These are phyloP conservation scores for Macroteleia sp. DNA, from an alignment of 2,888 invertebrate species.

Conservation along the genomic window DNA sequence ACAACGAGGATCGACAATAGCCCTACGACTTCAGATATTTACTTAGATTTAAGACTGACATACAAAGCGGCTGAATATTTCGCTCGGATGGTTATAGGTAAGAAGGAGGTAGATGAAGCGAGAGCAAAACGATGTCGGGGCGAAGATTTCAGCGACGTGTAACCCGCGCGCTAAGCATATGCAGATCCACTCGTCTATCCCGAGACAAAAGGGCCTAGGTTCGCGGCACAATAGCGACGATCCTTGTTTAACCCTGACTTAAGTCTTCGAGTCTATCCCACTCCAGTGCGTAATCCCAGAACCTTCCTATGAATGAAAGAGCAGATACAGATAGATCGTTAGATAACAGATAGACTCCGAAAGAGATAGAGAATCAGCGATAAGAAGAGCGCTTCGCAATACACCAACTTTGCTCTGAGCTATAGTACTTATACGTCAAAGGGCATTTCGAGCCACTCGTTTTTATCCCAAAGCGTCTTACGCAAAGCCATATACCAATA, in stretches of 20 bases:
- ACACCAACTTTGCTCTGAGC: constrained; percentile 60
- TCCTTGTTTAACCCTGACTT: constrained; percentile 84
- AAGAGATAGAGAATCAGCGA: constrained; percentile 61
- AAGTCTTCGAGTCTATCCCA: constrained; percentile 83
- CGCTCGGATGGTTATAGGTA: constrained; percentile 60
- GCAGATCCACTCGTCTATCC: constrained; percentile 84
- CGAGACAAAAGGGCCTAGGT: constrained; percentile 81
- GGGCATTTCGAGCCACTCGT: constrained; percentile 68
- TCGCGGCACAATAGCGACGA: constrained; percentile 82
- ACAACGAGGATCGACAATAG: constrained; percentile 40
- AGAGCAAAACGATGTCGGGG: constrained; percentile 71
- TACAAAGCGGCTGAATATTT: constrained; percentile 50
- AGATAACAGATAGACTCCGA: constrained; percentile 55
- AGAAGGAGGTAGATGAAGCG: constrained; percentile 67
- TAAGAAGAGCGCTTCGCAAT: constrained; percentile 63
- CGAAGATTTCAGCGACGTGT: constrained; percentile 75
- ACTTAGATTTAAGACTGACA: constrained; percentile 52
- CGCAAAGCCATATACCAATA: constrained; percentile 61
- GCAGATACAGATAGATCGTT: constrained; percentile 65
- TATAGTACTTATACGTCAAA: constrained; percentile 70
- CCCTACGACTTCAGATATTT: constrained; percentile 35
- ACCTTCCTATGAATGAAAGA: constrained; percentile 74
- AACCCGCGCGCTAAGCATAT: constrained; percentile 83
- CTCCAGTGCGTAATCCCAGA: constrained; percentile 82
- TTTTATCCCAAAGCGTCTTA: constrained; percentile 68